These are phyloP conservation scores for Scelioninae gen. 2 DNA, from an alignment of 2,888 invertebrate species.

Conservation along the genomic window DNA sequence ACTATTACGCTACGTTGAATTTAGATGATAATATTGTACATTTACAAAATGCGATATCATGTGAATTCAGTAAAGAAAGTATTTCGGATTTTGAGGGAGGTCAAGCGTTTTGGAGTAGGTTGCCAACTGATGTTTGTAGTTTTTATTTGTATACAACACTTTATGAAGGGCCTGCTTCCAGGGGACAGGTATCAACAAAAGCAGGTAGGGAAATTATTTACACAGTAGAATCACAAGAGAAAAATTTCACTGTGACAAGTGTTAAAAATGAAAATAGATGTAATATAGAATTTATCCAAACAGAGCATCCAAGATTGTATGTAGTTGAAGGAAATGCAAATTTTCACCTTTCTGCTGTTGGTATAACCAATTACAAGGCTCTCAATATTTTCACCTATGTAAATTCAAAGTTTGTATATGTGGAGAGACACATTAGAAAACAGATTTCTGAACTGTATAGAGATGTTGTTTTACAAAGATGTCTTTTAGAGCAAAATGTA, in stretches of 20 bases:
- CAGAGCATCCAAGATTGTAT: conserved; percentile 3
- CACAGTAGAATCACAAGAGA: too few species aligned
- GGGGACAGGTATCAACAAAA: too few species aligned
- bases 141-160: conserved; percentile 49
- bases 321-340: too few species aligned
- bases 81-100: conserved; percentile 48
- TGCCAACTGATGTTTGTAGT: conserved; percentile 30
- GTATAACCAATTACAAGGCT: too few species aligned
- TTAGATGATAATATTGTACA: conserved; percentile 31
- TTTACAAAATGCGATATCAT: conserved; percentile 21
- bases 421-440: conserved; percentile 61
- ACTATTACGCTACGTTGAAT: conserved; percentile 19
- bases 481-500: conserved; percentile 62
- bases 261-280: too few species aligned
- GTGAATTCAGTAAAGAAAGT: background rate
- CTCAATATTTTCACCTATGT: conserved; percentile 59
- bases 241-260: too few species aligned
- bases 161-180: too few species aligned
- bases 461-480: conserved; percentile 61
- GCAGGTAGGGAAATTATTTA: too few species aligned
- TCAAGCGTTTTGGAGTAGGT: conserved; percentile 34
- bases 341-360: too few species aligned
- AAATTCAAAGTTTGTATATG: conserved; percentile 64
- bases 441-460: conserved; percentile 54
- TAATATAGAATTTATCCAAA: too few species aligned